These are phyloP conservation scores for Gouania willdenowi DNA, from an alignment of 2,797 vertebrate species.

Conservation along the genomic window DNA sequence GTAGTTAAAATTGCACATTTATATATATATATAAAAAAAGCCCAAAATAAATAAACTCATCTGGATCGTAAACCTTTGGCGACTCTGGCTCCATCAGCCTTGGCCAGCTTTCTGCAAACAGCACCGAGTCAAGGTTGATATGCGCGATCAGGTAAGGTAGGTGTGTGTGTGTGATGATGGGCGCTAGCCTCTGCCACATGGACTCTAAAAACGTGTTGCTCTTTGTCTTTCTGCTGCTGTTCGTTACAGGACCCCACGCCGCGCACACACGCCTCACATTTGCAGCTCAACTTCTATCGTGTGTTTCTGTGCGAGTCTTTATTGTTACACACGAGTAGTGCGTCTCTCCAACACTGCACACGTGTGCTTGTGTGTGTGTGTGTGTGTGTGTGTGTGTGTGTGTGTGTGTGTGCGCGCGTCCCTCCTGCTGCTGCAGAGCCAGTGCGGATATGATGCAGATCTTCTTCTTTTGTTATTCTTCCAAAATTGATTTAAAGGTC, in stretches of 20 bases:
- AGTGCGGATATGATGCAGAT: constrained; percentile 33
- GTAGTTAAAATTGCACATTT: constrained; percentile 25
- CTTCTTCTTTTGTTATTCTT: too few relatives aligned
- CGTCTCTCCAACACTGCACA: constrained; percentile 60
- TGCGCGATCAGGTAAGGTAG: constrained; percentile 70
- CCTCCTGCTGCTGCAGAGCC: constrained; percentile 22
- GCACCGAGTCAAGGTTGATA: constrained; percentile 58
- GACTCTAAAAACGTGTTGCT: too few relatives aligned
- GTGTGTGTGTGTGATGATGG: too few relatives aligned
- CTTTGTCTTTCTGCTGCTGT: too few relatives aligned
- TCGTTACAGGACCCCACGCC: not conserved
- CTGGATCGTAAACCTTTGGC: constrained; percentile 21
- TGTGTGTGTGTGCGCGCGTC: too few relatives aligned
- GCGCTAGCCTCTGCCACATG: too few relatives aligned
- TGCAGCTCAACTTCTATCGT: constrained; percentile 19
- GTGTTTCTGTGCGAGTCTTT: constrained; percentile 27
- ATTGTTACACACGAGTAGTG: constrained; percentile 43
- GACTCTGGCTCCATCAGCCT: constrained; percentile 32
- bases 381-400: too few relatives aligned
- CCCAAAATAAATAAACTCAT: constrained; percentile 3
- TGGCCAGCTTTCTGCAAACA: constrained; percentile 18
- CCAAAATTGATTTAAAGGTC: too few relatives aligned
- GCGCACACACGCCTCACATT: constrained; percentile 21
- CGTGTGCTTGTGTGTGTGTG: too few relatives aligned
- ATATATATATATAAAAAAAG: not conserved